A percentile compares a stretch with the other conserved stretches of the same genome.
Evolutionary conservation across 35 echinoderm and acorn worm species (phyloP).

Genomic region (Diadema setosum): DNA sequence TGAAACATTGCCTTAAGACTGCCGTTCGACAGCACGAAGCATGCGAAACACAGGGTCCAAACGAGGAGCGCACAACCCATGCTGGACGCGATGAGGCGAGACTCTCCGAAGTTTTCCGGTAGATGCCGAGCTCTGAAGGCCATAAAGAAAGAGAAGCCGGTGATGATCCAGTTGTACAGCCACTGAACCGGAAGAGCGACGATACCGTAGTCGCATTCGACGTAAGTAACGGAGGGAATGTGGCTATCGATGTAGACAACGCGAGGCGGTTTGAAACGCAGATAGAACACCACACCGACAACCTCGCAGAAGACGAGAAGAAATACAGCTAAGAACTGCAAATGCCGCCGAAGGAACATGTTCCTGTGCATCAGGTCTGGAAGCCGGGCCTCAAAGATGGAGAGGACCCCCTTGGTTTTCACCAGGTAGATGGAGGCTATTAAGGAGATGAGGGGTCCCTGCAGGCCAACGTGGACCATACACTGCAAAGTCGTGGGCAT

Average conservation of each 20-base stretch:
- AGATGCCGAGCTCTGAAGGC: conserved; percentile 43
- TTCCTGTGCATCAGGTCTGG: conserved; percentile 29
- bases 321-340: conserved; percentile 29
- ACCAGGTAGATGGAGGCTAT: conserved; percentile 38
- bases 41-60: neutral
- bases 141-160: neutral
- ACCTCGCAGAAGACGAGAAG: neutral
- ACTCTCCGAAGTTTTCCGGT: conserved; percentile 53
- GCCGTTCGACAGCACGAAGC: neutral
- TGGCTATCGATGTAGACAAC: neutral
- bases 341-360: neutral
- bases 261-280: neutral
- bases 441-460: neutral
- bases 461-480: neutral
- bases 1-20: conserved; percentile 18
- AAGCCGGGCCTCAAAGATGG: conserved; percentile 42
- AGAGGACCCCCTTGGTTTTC: conserved; percentile 55
- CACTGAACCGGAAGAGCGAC: neutral
- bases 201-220: conserved; percentile 37
- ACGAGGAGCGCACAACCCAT: conserved; percentile 16
- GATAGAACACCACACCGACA: neutral
- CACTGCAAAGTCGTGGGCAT: neutral
- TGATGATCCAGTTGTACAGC: conserved; percentile 15
- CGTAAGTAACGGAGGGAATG: neutral
- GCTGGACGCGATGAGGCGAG: conserved; percentile 15